Conservation (phyloP, 1,140 invertebrate genomes). For the Augochlora pura region DNA sequence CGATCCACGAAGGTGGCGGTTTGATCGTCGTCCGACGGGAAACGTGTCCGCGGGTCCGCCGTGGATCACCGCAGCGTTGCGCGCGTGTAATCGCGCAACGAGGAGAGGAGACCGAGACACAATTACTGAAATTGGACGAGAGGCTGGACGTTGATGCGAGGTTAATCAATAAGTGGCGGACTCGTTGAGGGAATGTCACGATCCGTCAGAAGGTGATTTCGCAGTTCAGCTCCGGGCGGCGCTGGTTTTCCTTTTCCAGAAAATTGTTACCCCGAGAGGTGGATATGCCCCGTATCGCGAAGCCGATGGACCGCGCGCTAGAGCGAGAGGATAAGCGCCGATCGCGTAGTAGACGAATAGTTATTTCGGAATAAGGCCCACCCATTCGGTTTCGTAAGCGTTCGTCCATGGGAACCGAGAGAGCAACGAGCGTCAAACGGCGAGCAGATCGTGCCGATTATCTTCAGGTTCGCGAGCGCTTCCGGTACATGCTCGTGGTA, state of each 20-base stretch:
- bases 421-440: too few relatives aligned
- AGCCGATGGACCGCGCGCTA: too few relatives aligned
- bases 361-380: conserved; percentile 55
- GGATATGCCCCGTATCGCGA: too few relatives aligned
- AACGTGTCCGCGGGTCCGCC: not conserved
- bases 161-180: conserved; percentile 20
- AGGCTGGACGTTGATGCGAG: not conserved
- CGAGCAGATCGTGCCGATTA: conserved; percentile 59
- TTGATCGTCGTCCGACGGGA: conserved; percentile 30
- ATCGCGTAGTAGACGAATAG: too few relatives aligned
- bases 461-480: conserved; percentile 58
- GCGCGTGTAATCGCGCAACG: not conserved
- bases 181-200: not conserved
- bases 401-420: too few relatives aligned
- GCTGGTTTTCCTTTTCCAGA: conserved; percentile 40
- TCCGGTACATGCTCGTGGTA: conserved; percentile 55
- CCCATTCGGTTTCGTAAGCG: conserved; percentile 11
- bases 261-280: too few relatives aligned
- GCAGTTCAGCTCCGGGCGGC: not conserved
- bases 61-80: not conserved
- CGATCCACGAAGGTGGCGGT: not conserved
- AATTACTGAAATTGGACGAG: conserved; percentile 17
- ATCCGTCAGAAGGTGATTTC: not conserved
- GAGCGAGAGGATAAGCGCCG: too few relatives aligned
- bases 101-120: not conserved